A percentile compares a stretch with the other conserved stretches of the same genome.
phyloP scores from a whole-genome alignment of 2,113 vertebrate genomes.

The Chascanopsetta lugubris region DNA sequence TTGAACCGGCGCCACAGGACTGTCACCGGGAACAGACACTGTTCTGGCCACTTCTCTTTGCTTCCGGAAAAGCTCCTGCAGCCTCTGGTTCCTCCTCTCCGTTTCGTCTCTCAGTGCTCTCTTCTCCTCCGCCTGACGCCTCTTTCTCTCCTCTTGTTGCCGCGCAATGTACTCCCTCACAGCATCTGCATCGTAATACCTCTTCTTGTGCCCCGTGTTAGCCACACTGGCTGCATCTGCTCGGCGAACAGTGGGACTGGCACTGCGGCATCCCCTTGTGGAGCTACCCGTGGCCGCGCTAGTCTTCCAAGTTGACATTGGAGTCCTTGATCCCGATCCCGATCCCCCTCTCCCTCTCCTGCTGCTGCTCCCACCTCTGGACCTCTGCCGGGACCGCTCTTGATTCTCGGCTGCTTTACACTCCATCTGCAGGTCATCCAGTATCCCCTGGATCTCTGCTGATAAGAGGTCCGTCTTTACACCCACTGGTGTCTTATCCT shows the following conservation, averaged over 20 bases:
- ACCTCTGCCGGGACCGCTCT: slow-evolving; percentile 65
- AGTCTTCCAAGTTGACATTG: slow-evolving; percentile 59
- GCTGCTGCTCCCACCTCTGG: slow-evolving; percentile 24
- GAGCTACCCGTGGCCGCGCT: neutral
- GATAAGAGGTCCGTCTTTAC: slow-evolving; percentile 86
- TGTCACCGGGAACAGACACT: slow-evolving; percentile 52
- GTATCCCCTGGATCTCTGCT: slow-evolving; percentile 89
- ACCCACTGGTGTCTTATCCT: slow-evolving; percentile 27
- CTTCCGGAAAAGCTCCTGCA: slow-evolving; percentile 94
- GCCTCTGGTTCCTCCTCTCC: slow-evolving; percentile 81
- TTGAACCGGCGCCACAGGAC: slow-evolving; percentile 75
- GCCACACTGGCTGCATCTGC: slow-evolving; percentile 73
- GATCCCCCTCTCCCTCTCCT: slow-evolving; percentile 70
- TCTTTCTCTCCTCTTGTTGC: slow-evolving; percentile 93
- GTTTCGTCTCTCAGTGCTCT: slow-evolving; percentile 86
- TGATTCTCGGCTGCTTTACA: slow-evolving; percentile 49
- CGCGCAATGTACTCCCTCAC: slow-evolving; percentile 91
- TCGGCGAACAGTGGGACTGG: slow-evolving; percentile 85
- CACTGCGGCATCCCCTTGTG: slow-evolving; percentile 77
- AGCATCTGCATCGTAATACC: slow-evolving; percentile 91
- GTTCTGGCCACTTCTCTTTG: slow-evolving; percentile 78
- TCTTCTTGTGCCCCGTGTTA: slow-evolving; percentile 79
- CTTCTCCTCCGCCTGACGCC: slow-evolving; percentile 89
- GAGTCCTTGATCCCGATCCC: slow-evolving; percentile 60
- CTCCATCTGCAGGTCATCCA: slow-evolving; percentile 91